Conservation (phyloP, 2,113 vertebrate genomes). For the Phaethornis superciliosus region DNA sequence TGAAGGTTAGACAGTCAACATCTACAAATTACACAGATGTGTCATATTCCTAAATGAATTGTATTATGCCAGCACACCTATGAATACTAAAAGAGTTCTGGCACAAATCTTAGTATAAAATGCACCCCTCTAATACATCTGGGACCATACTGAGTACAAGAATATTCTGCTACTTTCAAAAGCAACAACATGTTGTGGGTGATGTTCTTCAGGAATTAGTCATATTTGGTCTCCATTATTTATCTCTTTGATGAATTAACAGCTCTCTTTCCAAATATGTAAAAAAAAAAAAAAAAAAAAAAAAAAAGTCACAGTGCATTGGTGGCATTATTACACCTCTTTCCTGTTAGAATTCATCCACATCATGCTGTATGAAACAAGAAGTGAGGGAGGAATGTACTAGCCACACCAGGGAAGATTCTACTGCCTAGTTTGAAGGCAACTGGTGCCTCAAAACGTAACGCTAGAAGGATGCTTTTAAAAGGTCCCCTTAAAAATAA, state of each 20-base stretch:
- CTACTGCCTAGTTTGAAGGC: background rate
- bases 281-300: background rate
- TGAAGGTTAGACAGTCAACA: conserved; percentile 72
- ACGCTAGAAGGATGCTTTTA: background rate
- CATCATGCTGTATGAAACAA: background rate
- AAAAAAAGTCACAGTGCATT: background rate
- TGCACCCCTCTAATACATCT: conserved; percentile 29
- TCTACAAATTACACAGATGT: conserved; percentile 72
- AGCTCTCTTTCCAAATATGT: background rate
- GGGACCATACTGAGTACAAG: background rate
- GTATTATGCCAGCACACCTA: conserved; percentile 61
- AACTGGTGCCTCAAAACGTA: background rate
- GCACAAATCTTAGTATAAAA: conserved; percentile 54
- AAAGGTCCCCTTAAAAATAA: background rate
- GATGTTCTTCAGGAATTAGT: background rate
- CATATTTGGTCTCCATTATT: background rate
- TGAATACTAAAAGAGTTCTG: conserved; percentile 68
- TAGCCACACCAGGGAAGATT: background rate
- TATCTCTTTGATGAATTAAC: background rate
- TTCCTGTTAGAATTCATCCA: background rate
- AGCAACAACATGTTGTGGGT: background rate
- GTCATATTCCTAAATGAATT: conserved; percentile 73
- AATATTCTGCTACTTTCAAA: conserved; percentile 1
- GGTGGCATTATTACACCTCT: background rate
- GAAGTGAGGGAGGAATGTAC: background rate